A percentile compares a stretch with the other conserved stretches of the same genome.
Conservation (phyloP, 2,113 vertebrate species). For the Osmerus eperlanus region DNA sequence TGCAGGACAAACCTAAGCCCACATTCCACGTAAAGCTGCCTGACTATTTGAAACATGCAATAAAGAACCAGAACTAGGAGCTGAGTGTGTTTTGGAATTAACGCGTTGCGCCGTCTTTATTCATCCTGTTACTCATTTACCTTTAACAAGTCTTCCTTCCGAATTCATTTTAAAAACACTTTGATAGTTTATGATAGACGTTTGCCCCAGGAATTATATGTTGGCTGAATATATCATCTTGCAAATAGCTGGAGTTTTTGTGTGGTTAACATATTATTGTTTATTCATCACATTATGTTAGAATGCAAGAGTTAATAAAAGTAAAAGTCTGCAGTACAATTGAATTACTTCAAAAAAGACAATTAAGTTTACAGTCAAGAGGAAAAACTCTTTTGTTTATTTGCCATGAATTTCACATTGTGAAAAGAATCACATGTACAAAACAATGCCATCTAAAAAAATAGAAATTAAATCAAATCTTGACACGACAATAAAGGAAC, state of each 20-base stretch:
- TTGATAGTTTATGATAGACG: background rate
- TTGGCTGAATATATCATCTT: background rate
- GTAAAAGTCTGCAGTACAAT: background rate
- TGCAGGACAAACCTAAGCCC: slow-evolving; percentile 38
- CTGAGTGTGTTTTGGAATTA: slow-evolving; percentile 20
- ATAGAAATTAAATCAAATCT: slow-evolving; percentile 73
- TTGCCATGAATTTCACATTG: slow-evolving; percentile 97
- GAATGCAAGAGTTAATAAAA: slow-evolving; percentile 45
- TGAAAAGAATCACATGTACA: slow-evolving; percentile 89
- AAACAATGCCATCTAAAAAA: slow-evolving; percentile 76
- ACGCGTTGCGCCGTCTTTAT: slow-evolving; percentile 6
- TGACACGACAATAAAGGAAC: slow-evolving; percentile 72
- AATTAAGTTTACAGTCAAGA: slow-evolving; percentile 73
- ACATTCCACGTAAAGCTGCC: slow-evolving; percentile 35
- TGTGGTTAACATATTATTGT: background rate
- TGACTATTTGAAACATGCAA: slow-evolving; percentile 59
- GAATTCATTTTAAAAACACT: too few relatives aligned
- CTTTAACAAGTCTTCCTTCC: too few relatives aligned
- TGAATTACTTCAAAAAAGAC: slow-evolving; percentile 34
- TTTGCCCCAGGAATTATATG: background rate
- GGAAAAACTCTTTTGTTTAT: slow-evolving; percentile 97
- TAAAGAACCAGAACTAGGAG: slow-evolving; percentile 59
- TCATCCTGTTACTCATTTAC: too few relatives aligned
- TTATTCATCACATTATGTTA: slow-evolving; percentile 3
- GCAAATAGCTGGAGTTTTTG: background rate